Base-by-base conservation (phyloP, 1,140 invertebrate genomes). In the Dryas iulia region DNA sequence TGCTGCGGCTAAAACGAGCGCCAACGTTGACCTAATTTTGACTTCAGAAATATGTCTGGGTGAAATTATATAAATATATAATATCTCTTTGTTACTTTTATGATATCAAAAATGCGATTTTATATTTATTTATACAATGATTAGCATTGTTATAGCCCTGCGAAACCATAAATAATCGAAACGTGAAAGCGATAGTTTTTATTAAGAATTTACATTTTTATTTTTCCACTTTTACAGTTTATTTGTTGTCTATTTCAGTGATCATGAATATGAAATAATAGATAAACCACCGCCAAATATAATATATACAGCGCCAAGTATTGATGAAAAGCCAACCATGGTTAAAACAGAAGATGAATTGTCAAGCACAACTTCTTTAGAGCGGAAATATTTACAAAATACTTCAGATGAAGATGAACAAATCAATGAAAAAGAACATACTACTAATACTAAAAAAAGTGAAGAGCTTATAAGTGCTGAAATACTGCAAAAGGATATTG, bases 211-310 rank as follows among this genome's bases (percentile, higher is more conserved):
- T 21, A n/a, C n/a, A n/a, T 47, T 18, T 47, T 47, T 47, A 14
- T 7, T 28, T 28, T 28, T 28, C 6, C 6, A 28, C 6, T 28
- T 21, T 18, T 21, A 47, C 18, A 47, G 5, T 21, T 18, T 47
- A 47, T 47, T 47, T 18, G 7, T 47, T 47, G 1, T 47, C 39
- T 47, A 21, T 94, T 94, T 77, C 93, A 97, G 96, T 93, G 96
- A 97, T 93, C 96, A 97, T 94, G 96, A 97, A 87, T 97, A 97
- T 92, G 96, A 97, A 92, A 96, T 96, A 71, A 95, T 97, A 79
- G 93, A 93, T 77, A 92, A 93, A 62, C 92, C 93, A 56, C 71
- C 80, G 21, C 83, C 83, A 56, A 85, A 88, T 72, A 84, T 88
- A 66, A 78, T 81, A 65, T 91, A 81, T 72, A 85, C 84, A 8